Evolutionary conservation across 2,888 invertebrate species (phyloP), one percentile per base, ranked within the genome.

Genomic region (Spisula subtruncata): DNA sequence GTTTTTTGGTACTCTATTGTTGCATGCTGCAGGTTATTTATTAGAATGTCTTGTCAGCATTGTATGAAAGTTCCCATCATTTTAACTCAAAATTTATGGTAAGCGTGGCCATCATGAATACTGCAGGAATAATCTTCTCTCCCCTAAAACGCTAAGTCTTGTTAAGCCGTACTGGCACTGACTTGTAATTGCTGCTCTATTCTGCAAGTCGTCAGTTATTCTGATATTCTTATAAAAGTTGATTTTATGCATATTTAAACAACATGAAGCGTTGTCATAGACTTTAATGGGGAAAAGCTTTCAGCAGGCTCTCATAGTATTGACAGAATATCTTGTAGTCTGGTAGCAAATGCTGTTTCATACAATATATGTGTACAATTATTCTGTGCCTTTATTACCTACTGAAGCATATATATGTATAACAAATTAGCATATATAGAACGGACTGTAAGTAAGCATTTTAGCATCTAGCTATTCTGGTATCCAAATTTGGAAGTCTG

Each of bases 201-300:
- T 66, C 25, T 66, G 25, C 25, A 66, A 41, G 60, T 66, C 25
- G 25, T 66, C 25, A 10, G 60, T 66, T 66, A 66, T 66, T 66
- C 60, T 25, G 60, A 25, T 66, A 66, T 66, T 66, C 60, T 25
- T n/a, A 12, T 25, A 35, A 75, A 18, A 25, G 29, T 41, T 32
- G 25, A 75, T 35, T 75, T 16, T 75, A 18, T 75, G 75, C 35
- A 75, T 75, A 75, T 75, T 75, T 75, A 32, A 75, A 75, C 32
- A 75, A 35, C 35, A 75, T 16, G 4, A 75, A 75, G 1, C 75
- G 32, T 35, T 32, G 35, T 1, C 32, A 16, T 75, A 75, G 75
- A 35, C 35, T 16, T 32, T 75, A 75, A 75, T 75, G 75, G 75
- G 32, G 75, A 75, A 75, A 75, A 75, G 75, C 75, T 75, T 75